phyloP scores from a whole-genome alignment of 2,797 vertebrate species.

The Danio choprae region DNA sequence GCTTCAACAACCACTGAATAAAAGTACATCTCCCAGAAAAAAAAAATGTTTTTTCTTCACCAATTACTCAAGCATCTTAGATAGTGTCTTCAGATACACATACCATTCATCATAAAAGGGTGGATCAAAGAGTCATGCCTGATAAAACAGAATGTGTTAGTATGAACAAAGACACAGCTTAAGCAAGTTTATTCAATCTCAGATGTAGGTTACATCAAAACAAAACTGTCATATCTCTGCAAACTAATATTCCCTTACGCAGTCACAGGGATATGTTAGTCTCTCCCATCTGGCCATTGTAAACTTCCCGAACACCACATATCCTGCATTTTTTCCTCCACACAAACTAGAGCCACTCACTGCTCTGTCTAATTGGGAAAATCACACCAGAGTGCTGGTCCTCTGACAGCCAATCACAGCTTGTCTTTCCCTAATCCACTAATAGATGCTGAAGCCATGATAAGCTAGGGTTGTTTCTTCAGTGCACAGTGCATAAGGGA shows the following conservation, averaged over 20 bases:
- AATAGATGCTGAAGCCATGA: conserved; percentile 11
- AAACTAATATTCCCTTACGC: conserved; percentile 11
- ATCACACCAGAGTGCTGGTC: conserved; percentile 17
- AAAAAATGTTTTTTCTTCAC: neutral
- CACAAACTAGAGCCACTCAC: conserved; percentile 28
- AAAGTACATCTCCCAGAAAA: neutral
- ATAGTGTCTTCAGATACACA: neutral
- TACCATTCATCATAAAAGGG: conserved; percentile 1
- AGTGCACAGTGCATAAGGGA: conserved; percentile 24
- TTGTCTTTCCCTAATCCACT: neutral
- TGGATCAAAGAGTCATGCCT: neutral
- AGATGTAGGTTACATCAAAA: neutral
- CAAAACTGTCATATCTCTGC: conserved; percentile 27
- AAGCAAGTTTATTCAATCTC: conserved; percentile 9
- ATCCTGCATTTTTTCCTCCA: neutral
- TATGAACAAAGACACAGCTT: conserved; percentile 21
- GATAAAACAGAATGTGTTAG: conserved; percentile 18
- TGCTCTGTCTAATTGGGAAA: conserved; percentile 32
- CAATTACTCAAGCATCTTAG: neutral
- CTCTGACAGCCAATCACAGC: conserved; percentile 33
- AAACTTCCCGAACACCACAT: conserved; percentile 27
- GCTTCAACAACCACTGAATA: neutral
- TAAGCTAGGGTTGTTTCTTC: conserved; percentile 5
- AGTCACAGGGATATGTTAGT: conserved; percentile 24
- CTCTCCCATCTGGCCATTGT: conserved; percentile 51